A percentile compares a stretch with the other conserved stretches of the same genome.
Evolutionary conservation across 1,140 invertebrate species (phyloP).

Genomic region (Musca vetustissima): DNA sequence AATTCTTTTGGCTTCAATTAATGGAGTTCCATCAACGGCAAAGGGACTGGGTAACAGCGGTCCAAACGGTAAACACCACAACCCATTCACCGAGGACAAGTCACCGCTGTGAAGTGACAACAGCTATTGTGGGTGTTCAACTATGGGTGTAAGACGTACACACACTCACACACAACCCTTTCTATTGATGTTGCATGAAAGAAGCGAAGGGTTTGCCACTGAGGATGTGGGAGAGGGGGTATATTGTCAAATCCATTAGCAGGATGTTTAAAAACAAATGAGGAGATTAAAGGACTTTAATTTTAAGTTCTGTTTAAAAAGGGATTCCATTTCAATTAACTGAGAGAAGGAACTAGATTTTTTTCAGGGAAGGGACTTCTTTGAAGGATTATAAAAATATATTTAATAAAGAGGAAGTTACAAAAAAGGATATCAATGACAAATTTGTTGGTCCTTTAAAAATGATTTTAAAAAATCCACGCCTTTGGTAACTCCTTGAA

Average conservation of each 20-base stretch:
- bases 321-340: conserved; percentile 6
- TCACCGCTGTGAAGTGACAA: neutral
- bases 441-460: neutral
- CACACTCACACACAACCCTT: too few species aligned
- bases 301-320: conserved; percentile 16
- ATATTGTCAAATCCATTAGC: conserved; percentile 19
- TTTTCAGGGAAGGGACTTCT: too few species aligned
- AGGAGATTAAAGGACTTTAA: conserved; percentile 4
- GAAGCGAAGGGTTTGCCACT: too few species aligned
- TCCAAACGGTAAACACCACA: neutral
- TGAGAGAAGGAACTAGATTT: neutral
- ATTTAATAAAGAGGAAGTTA: too few species aligned
- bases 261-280: conserved; percentile 13
- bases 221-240: too few species aligned
- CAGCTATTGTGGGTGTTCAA: conserved; percentile 5
- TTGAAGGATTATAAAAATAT: too few species aligned
- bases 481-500: too few species aligned
- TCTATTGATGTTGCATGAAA: neutral
- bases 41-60: neutral
- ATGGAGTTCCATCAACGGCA: conserved; percentile 1
- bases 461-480: too few species aligned
- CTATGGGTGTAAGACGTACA: too few species aligned
- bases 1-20: conserved; percentile 18
- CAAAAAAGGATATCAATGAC: neutral
- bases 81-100: neutral